A percentile compares a stretch with the other conserved stretches of the same genome.
phyloP scores from a whole-genome alignment of 2,888 invertebrate species.

The Andrena haemorrhoa region DNA sequence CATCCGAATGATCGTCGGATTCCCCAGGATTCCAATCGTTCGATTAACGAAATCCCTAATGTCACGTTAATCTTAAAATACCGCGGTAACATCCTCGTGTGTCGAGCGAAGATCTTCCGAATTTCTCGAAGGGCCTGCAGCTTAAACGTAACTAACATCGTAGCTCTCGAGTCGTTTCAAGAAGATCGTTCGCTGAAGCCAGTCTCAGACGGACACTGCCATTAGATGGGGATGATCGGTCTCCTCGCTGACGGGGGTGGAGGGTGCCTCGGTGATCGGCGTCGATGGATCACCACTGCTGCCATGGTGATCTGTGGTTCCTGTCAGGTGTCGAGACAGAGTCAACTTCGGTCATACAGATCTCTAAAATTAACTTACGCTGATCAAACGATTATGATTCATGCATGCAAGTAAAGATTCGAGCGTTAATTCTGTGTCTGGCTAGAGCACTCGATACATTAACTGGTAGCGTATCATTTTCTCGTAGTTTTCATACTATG shows the following conservation, averaged over 20 bases:
- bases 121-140: conserved; percentile 9
- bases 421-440: too few relatives aligned
- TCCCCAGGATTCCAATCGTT: neutral
- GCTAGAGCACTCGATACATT: too few relatives aligned
- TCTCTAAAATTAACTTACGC: neutral
- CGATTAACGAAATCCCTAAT: neutral
- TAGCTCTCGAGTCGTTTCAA: conserved; percentile 47
- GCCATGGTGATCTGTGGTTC: conserved; percentile 80
- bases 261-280: conserved; percentile 83
- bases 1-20: conserved; percentile 1
- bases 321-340: conserved; percentile 61
- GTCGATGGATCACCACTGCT: conserved; percentile 82
- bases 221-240: conserved; percentile 73
- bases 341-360: neutral
- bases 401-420: too few relatives aligned
- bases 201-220: conserved; percentile 75
- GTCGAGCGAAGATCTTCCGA: conserved; percentile 42
- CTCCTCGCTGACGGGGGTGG: conserved; percentile 81
- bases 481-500: too few relatives aligned
- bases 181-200: conserved; percentile 61
- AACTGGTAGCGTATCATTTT: too few relatives aligned
- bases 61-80: neutral
- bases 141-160: conserved; percentile 35
- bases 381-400: too few relatives aligned
- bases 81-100: neutral